Evolutionary conservation across 92 coral and sea anemone genomes (phyloP).

Genomic region (Heteractis magnifica): DNA sequence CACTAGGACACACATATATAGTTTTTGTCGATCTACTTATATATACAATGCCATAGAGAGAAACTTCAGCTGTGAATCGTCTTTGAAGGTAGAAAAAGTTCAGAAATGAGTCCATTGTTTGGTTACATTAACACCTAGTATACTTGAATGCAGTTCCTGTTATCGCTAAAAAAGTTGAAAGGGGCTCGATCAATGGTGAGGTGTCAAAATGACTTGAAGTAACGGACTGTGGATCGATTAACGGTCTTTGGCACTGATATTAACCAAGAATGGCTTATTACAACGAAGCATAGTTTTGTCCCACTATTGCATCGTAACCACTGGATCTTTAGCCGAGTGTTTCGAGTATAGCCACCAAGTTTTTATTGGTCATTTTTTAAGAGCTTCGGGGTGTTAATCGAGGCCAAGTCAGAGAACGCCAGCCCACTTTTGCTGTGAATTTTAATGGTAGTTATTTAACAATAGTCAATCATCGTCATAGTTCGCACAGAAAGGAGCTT

Average conservation of each 20-base stretch:
- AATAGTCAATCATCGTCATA: conserved; percentile 64
- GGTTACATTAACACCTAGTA: conserved; percentile 25
- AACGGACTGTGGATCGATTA: conserved; percentile 34
- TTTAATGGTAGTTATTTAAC: conserved; percentile 58
- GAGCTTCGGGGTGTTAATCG: conserved; percentile 11
- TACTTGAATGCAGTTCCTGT: conserved; percentile 33
- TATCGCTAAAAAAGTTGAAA: conserved; percentile 21
- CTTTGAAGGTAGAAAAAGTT: conserved; percentile 6
- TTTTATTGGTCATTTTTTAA: conserved; percentile 13
- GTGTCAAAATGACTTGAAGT: conserved; percentile 39
- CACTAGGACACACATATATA: no score
- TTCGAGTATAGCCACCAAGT: neutral
- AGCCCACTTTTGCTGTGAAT: conserved; percentile 34
- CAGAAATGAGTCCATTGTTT: conserved; percentile 38
- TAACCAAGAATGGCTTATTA: conserved; percentile 18
- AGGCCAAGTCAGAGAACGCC: conserved; percentile 25
- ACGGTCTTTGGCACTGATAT: conserved; percentile 27
- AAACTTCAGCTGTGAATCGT: conserved; percentile 19
- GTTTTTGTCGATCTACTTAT: neutral
- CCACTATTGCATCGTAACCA: neutral
- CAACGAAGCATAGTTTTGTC: conserved; percentile 11
- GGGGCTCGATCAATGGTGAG: conserved; percentile 11
- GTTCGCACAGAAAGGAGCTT: conserved; percentile 14
- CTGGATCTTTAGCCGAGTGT: conserved; percentile 8
- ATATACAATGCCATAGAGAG: conserved; percentile 3